A percentile compares a stretch with the other conserved stretches of the same genome.
Evolutionary conservation across 2,888 invertebrate genomes (phyloP).

Genomic region (Nipponacmea schrenckii): DNA sequence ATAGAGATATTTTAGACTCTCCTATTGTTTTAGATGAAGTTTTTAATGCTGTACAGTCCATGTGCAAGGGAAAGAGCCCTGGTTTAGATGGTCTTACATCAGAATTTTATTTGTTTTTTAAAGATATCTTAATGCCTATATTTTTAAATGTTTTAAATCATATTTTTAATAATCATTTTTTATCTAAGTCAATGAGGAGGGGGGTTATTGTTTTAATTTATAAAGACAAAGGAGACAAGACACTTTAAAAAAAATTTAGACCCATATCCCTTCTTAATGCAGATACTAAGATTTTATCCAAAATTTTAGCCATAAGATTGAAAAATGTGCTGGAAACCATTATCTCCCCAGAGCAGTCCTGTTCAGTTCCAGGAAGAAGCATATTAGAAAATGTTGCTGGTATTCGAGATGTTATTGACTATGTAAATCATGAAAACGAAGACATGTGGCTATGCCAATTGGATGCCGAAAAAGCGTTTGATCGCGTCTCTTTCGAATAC

Average conservation of each 20-base stretch:
- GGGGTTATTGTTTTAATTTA: constrained; percentile 30
- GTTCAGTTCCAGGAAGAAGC: constrained; percentile 33
- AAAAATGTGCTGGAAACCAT: constrained; percentile 26
- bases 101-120: constrained; percentile 32
- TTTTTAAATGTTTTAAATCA: constrained; percentile 21
- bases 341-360: constrained; percentile 35
- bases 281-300: constrained; percentile 39
- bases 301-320: constrained; percentile 33
- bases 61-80: constrained; percentile 31
- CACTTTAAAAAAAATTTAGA: constrained; percentile 33
- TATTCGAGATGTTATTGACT: constrained; percentile 33
- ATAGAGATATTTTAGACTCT: background rate
- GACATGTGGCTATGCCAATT: too few relatives aligned
- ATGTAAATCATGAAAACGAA: constrained; percentile 35
- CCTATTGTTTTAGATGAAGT: constrained; percentile 6
- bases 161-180: constrained; percentile 17
- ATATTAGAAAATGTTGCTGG: constrained; percentile 40
- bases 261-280: constrained; percentile 40
- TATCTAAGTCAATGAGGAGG: constrained; percentile 21
- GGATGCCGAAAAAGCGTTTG: too few relatives aligned
- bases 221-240: constrained; percentile 30
- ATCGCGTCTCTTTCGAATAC: too few relatives aligned
- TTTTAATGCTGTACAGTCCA: constrained; percentile 15
- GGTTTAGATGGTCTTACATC: constrained; percentile 35
- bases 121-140: constrained; percentile 20